These are phyloP conservation scores for Philopotamus ludificatus DNA, from an alignment of 1,140 invertebrate species.

Conservation along the genomic window DNA sequence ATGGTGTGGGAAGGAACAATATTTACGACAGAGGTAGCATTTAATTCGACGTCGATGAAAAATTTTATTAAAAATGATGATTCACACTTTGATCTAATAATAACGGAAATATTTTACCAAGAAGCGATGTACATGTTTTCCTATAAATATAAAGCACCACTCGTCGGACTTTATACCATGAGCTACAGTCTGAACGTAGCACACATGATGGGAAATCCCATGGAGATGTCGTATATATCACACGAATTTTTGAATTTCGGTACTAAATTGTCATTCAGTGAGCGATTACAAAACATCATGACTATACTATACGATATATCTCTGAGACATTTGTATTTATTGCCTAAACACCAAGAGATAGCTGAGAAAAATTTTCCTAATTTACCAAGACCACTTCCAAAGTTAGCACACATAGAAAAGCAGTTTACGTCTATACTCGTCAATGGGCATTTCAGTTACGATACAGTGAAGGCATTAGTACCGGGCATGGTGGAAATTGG, in stretches of 20 bases:
- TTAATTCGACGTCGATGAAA: slow-evolving; percentile 47
- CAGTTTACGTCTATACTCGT: slow-evolving; percentile 48
- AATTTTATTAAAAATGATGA: slow-evolving; percentile 46
- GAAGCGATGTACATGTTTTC: slow-evolving; percentile 52
- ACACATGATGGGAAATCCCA: slow-evolving; percentile 47
- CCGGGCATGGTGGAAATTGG: slow-evolving; percentile 39
- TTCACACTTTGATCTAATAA: slow-evolving; percentile 49
- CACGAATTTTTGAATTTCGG: slow-evolving; percentile 45
- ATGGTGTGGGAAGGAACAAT: slow-evolving; percentile 21
- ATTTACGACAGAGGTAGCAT: slow-evolving; percentile 43
- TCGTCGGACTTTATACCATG: slow-evolving; percentile 48
- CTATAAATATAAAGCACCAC: slow-evolving; percentile 48
- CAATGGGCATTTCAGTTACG: slow-evolving; percentile 43
- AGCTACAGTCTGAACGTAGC: slow-evolving; percentile 50
- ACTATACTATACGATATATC: slow-evolving; percentile 28
- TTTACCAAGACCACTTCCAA: slow-evolving; percentile 43
- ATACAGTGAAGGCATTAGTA: slow-evolving; percentile 32
- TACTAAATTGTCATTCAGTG: slow-evolving; percentile 28
- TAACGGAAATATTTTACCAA: slow-evolving; percentile 49
- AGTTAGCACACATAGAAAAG: slow-evolving; percentile 44
- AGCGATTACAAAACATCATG: slow-evolving; percentile 33
- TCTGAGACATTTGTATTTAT: slow-evolving; percentile 27
- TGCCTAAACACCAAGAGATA: slow-evolving; percentile 43
- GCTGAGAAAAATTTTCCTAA: slow-evolving; percentile 46
- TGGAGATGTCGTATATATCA: slow-evolving; percentile 46